phyloP scores from a whole-genome alignment of 2,888 invertebrate genomes.

The Idaea straminata region DNA sequence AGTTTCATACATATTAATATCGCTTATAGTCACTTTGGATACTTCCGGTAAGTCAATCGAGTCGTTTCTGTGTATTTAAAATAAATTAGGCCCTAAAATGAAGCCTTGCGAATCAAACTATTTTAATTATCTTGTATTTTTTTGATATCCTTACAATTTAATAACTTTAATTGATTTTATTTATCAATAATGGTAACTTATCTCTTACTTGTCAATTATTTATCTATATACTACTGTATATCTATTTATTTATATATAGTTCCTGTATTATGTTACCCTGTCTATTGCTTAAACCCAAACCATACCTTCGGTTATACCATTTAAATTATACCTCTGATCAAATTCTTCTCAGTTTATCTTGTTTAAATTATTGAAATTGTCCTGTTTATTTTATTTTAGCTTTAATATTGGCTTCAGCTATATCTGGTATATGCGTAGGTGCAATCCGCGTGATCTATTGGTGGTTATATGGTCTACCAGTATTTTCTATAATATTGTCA shows the following conservation, averaged over 20 bases:
- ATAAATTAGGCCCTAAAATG: not conserved
- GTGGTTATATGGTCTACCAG: constrained; percentile 82
- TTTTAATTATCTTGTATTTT: too few species aligned
- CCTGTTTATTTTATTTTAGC: constrained; percentile 56
- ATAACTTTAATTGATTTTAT: too few species aligned
- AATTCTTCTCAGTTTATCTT: too few species aligned
- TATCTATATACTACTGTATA: not conserved
- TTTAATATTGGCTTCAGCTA: constrained; percentile 66
- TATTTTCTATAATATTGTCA: constrained; percentile 80
- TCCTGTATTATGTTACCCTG: not conserved
- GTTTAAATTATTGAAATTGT: not conserved
- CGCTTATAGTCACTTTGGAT: constrained; percentile 42
- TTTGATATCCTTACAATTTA: too few species aligned
- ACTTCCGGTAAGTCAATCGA: constrained; percentile 33
- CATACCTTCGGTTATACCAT: not conserved
- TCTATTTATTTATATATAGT: not conserved
- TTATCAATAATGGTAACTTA: too few species aligned
- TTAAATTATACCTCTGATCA: constrained; percentile 4
- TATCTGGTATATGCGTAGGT: constrained; percentile 81
- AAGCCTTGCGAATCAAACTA: not conserved
- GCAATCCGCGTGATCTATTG: constrained; percentile 82
- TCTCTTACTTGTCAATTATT: too few species aligned
- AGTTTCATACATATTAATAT: constrained; percentile 75
- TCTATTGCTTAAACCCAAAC: not conserved
- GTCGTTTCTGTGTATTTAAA: constrained; percentile 7